Conservation (phyloP, 2,888 invertebrate genomes). For the Tenthredo mesomela region DNA sequence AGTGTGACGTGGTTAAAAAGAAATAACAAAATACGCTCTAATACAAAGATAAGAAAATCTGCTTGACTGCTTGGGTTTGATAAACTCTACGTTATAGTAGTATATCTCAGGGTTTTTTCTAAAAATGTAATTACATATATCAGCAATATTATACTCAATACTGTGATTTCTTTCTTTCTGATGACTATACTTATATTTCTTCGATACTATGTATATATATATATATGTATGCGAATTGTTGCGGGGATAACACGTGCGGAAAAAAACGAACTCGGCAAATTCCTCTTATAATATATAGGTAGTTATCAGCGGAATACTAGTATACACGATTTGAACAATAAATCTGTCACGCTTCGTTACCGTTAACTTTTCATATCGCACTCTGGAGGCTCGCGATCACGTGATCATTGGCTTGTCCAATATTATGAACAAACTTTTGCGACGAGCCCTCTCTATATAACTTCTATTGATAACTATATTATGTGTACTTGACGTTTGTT, state of each 20-base stretch:
- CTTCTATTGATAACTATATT: slow-evolving; percentile 16
- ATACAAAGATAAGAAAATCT: neutral
- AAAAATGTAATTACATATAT: neutral
- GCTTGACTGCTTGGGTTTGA: neutral
- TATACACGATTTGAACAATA: neutral
- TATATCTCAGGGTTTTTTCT: neutral
- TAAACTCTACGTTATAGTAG: neutral
- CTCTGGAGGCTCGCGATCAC: slow-evolving; percentile 36
- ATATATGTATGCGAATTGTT: neutral
- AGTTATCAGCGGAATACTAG: neutral
- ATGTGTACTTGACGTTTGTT: slow-evolving; percentile 2
- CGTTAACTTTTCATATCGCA: neutral
- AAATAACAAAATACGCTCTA: too few species aligned
- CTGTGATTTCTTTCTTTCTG: neutral
- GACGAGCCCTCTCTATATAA: slow-evolving; percentile 29
- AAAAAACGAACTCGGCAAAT: neutral
- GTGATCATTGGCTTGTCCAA: neutral
- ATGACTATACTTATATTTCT: too few species aligned
- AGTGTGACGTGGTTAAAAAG: neutral
- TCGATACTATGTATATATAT: too few species aligned
- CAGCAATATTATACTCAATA: neutral
- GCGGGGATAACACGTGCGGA: neutral
- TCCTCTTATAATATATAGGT: neutral
- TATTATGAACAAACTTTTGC: slow-evolving; percentile 12
- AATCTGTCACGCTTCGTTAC: slow-evolving; percentile 11